Conservation (phyloP, 2,888 invertebrate species). For the Aspidiotus rigidus region DNA sequence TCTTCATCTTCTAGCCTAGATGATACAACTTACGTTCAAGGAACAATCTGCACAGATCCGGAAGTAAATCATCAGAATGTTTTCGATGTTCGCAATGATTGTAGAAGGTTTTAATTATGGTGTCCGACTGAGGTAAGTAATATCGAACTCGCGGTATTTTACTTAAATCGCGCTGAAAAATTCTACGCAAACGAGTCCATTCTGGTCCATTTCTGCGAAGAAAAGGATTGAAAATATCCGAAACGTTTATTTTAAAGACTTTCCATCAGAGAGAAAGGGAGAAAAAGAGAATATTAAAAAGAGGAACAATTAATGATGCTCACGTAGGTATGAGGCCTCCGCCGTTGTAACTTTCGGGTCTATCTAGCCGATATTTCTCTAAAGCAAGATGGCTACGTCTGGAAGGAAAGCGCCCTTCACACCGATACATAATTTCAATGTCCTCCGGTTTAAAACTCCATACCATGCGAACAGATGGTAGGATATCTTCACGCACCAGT, state of each 20-base stretch:
- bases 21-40: slow-evolving; percentile 58
- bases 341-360: slow-evolving; percentile 64
- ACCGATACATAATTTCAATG: slow-evolving; percentile 63
- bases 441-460: slow-evolving; percentile 76
- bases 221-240: too few relatives aligned
- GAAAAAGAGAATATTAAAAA: too few relatives aligned
- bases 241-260: too few relatives aligned
- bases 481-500: slow-evolving; percentile 67
- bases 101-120: slow-evolving; percentile 57
- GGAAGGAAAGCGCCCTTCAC: slow-evolving; percentile 60
- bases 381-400: slow-evolving; percentile 73
- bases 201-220: slow-evolving; percentile 65
- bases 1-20: background rate
- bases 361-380: slow-evolving; percentile 62
- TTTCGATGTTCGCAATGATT: slow-evolving; percentile 40
- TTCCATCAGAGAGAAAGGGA: too few relatives aligned
- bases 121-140: slow-evolving; percentile 57
- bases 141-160: slow-evolving; percentile 59
- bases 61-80: slow-evolving; percentile 54
- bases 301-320: slow-evolving; percentile 41
- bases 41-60: slow-evolving; percentile 60
- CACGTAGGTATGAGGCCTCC: slow-evolving; percentile 80
- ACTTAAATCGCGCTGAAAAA: slow-evolving; percentile 70
- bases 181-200: slow-evolving; percentile 70
- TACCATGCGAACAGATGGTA: slow-evolving; percentile 62